Evolutionary conservation across 2,113 vertebrate species (phyloP).

Genomic region (Microcebus ravelobensis): DNA sequence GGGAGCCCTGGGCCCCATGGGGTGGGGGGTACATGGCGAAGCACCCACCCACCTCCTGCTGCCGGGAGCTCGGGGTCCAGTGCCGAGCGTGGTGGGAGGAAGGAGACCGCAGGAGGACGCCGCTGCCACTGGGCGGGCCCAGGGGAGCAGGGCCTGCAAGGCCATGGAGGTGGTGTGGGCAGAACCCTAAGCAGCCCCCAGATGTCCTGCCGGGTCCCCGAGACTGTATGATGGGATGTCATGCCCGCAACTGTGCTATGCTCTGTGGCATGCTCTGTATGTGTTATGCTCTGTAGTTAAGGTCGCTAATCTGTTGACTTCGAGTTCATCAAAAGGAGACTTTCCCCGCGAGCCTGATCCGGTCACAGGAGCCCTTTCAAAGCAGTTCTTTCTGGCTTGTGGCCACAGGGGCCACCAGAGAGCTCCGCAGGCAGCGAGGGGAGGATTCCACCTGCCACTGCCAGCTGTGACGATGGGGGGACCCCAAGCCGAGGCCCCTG

Average conservation of each 20-base stretch:
- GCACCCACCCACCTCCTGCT: no score
- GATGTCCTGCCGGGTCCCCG: background rate
- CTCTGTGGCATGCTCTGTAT: no score
- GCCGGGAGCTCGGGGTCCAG: background rate
- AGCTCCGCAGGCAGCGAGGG: background rate
- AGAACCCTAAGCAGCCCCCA: background rate
- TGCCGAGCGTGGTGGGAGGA: background rate
- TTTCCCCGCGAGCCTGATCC: background rate
- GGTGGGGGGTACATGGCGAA: background rate
- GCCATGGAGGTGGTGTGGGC: no score
- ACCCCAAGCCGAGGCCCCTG: background rate
- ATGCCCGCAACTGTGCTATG: accelerated
- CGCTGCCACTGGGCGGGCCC: background rate
- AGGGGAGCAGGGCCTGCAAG: background rate
- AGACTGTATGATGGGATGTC: background rate
- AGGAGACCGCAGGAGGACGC: background rate
- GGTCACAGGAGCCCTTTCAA: background rate
- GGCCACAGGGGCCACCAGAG: background rate
- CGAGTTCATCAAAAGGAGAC: background rate
- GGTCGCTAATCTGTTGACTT: background rate
- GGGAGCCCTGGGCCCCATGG: background rate
- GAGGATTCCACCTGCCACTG: no score
- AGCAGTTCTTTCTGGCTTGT: background rate
- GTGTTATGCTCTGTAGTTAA: no score
- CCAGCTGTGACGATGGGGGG: background rate